Conservation (phyloP, 2,888 invertebrate species). For the Orthosia incerta region DNA sequence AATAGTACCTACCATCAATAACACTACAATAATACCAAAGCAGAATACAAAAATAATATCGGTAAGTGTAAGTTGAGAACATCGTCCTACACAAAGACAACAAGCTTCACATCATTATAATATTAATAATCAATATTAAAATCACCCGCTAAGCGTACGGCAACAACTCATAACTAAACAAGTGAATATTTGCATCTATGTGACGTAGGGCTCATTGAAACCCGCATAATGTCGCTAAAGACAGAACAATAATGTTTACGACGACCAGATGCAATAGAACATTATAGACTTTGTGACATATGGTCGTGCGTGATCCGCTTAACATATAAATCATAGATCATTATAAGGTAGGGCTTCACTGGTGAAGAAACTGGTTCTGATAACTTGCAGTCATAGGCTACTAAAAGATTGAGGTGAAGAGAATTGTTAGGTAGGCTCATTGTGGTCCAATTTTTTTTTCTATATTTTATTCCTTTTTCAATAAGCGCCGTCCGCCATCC, state of each 20-base stretch:
- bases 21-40: background rate
- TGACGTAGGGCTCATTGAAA: conserved; percentile 69
- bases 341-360: conserved; percentile 55
- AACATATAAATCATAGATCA: conserved; percentile 69
- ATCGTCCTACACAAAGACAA: conserved; percentile 6
- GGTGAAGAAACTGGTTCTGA: background rate
- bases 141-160: conserved; percentile 46
- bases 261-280: conserved; percentile 73
- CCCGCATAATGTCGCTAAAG: conserved; percentile 72
- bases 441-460: too few relatives aligned
- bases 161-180: conserved; percentile 53
- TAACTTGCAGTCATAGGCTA: background rate
- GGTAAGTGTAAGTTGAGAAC: background rate
- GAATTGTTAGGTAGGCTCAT: too few relatives aligned
- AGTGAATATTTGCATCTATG: conserved; percentile 59
- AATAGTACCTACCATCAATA: background rate
- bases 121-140: conserved; percentile 55
- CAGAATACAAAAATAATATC: background rate
- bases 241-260: conserved; percentile 79
- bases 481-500: too few relatives aligned
- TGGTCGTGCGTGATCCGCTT: conserved; percentile 72
- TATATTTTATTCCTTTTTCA: too few relatives aligned
- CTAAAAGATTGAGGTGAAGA: background rate
- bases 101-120: conserved; percentile 29
- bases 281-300: conserved; percentile 75